phyloP scores from a whole-genome alignment of 1,140 invertebrate genomes.

The Pseudomyrmex concolor region DNA sequence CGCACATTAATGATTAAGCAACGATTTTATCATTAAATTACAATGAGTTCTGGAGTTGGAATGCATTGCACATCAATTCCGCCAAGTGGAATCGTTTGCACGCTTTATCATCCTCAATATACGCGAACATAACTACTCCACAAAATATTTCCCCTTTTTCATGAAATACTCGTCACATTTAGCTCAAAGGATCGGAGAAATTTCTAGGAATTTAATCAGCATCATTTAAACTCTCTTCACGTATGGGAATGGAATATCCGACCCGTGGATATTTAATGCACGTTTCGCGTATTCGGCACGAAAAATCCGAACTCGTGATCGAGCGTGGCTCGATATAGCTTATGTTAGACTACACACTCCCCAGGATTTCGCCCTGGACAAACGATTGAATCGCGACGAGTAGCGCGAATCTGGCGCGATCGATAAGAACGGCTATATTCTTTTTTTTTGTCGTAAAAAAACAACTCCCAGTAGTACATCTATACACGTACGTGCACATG shows the following conservation, averaged over 20 bases:
- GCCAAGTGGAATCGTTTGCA: not conserved
- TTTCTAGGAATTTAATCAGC: constrained; percentile 37
- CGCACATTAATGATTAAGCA: no score
- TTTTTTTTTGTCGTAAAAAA: constrained; percentile 13
- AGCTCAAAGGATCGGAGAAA: not conserved
- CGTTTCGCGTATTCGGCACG: constrained; percentile 2
- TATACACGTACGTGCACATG: not conserved
- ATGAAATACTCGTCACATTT: not conserved
- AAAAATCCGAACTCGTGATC: constrained; percentile 38
- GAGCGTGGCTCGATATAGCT: not conserved
- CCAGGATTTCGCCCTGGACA: constrained; percentile 26
- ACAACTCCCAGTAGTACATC: not conserved
- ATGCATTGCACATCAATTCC: not conserved
- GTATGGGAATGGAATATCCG: constrained; percentile 1
- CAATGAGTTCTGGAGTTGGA: not conserved
- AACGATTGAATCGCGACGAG: constrained; percentile 46
- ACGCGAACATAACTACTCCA: not conserved
- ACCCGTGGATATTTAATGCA: constrained; percentile 15
- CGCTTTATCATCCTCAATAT: no score
- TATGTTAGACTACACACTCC: constrained; percentile 17
- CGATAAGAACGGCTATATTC: constrained; percentile 49
- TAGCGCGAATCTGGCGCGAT: constrained; percentile 44
- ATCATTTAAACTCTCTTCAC: not conserved
- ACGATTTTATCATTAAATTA: no score
- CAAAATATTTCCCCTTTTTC: constrained; percentile 29